Evolutionary conservation across 2,113 vertebrate genomes (phyloP), one percentile per base, ranked within the genome.

Genomic region (Hirundichthys speculiger): DNA sequence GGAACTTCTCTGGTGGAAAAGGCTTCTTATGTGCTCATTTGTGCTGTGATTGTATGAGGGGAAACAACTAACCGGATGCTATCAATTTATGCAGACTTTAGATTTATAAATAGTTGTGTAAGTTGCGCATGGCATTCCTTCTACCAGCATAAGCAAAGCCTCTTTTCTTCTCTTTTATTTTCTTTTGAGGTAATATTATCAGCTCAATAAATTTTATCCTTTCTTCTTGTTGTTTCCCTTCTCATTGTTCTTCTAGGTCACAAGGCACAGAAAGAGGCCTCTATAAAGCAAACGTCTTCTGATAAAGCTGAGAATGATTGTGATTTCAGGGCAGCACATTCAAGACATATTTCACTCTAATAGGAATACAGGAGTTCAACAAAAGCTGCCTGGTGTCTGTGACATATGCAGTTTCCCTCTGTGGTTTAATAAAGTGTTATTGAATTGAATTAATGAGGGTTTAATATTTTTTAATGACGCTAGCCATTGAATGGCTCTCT

Each of bases 381-480:
- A 77, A 81, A 58, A 68, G 69, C 78, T 34, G 30, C 6, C 30
- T 34, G 11, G 30, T n/a, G n/a, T 34, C 30, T 34, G 11, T 34
- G 30, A 34, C 7, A 34, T 34, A 10, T 10, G 9, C 3, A 34
- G 2, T 10, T 34, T 34, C 9, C 30, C 11, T 34, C 11, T 34
- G 11, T 6, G 30, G 30, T 9, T 34, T 34, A 3, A 34, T 34
- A 34, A 34, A 34, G 30, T 34, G 30, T 34, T 34, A 10, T 34
- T 34, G 30, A 34, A 34, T 10, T 34, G 30, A 34, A 34, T 41
- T 83, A 83, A 88, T 81, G 84, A 77, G 65, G 57, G 79, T 90
- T 83, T 86, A 86, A 89, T 89, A 83, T 59, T 65, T 76, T 61
- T 73, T 88, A 84, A 89, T 41, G 30, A 55, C 40, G 27, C 51